phyloP scores from a whole-genome alignment of 2,113 vertebrate species.

The Calypte anna region DNA sequence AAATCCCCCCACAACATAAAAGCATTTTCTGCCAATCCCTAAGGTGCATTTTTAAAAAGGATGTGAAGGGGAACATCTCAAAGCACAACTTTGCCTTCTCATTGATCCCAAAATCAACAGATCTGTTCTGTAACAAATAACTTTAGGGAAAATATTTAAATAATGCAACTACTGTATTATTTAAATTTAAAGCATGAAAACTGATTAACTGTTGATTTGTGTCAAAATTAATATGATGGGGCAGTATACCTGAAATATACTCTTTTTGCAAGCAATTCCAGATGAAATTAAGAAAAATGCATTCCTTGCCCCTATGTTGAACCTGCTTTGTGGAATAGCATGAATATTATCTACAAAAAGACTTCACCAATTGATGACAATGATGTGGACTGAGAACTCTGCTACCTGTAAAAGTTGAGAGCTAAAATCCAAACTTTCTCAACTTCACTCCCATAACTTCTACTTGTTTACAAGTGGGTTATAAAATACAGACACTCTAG shows the following conservation, averaged over 20 bases:
- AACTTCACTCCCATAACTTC: not conserved
- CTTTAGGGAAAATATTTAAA: not conserved
- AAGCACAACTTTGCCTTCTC: not conserved
- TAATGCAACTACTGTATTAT: not conserved
- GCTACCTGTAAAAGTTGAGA: not conserved
- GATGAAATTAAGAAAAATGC: not conserved
- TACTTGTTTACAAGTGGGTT: not conserved
- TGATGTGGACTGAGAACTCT: not conserved
- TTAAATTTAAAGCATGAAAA: not conserved
- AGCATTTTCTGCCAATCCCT: not conserved
- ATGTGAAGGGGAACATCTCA: accelerated
- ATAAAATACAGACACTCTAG: not conserved
- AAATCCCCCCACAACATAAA: accelerated
- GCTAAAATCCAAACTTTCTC: not conserved
- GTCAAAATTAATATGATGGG: not conserved
- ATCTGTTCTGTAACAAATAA: not conserved
- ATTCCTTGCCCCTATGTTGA: not conserved
- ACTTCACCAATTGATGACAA: accelerated
- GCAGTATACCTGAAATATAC: not conserved
- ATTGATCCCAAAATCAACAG: not conserved
- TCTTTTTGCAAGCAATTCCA: not conserved
- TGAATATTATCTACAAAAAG: not conserved
- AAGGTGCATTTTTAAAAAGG: not conserved
- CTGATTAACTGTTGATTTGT: not conserved
- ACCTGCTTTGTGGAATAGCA: not conserved